Evolutionary conservation across 2,888 invertebrate species (phyloP).

Genomic region (Neria commutata): DNA sequence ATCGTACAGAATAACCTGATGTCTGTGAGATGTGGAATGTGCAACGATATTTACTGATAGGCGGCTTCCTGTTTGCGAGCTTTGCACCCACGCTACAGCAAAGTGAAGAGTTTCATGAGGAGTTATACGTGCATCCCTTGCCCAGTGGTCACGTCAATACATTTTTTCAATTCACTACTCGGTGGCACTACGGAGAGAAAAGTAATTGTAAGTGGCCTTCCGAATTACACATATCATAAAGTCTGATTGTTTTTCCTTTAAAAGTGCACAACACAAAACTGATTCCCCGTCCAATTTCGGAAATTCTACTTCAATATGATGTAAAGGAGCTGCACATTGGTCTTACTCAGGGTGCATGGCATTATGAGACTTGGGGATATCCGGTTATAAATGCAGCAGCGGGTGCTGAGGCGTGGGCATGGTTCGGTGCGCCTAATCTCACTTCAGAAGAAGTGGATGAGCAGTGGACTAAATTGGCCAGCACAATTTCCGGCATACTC

Average conservation of each 20-base stretch:
- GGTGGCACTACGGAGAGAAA: conserved; percentile 70
- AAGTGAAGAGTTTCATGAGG: conserved; percentile 82
- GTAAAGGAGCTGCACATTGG: conserved; percentile 91
- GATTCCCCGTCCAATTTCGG: conserved; percentile 87
- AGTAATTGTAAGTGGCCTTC: conserved; percentile 67
- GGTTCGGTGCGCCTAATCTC: conserved; percentile 74
- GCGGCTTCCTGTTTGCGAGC: neutral
- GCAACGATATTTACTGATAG: neutral
- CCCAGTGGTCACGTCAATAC: conserved; percentile 83
- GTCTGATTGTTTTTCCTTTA: conserved; percentile 16
- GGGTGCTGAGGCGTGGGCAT: conserved; percentile 92
- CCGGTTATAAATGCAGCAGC: conserved; percentile 88
- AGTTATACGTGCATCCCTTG: conserved; percentile 84
- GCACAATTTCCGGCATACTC: conserved; percentile 90
- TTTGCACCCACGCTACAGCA: neutral
- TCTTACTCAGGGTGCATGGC: conserved; percentile 93
- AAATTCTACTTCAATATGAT: conserved; percentile 82
- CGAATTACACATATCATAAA: neutral
- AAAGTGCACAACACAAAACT: conserved; percentile 82
- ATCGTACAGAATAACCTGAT: too few species aligned
- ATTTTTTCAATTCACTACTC: conserved; percentile 89
- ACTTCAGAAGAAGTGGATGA: conserved; percentile 67
- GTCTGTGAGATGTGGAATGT: too few species aligned
- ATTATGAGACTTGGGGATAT: conserved; percentile 93
- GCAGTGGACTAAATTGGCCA: conserved; percentile 87